phyloP scores from a whole-genome alignment of 2,888 invertebrate species.

The Netelia inedita region DNA sequence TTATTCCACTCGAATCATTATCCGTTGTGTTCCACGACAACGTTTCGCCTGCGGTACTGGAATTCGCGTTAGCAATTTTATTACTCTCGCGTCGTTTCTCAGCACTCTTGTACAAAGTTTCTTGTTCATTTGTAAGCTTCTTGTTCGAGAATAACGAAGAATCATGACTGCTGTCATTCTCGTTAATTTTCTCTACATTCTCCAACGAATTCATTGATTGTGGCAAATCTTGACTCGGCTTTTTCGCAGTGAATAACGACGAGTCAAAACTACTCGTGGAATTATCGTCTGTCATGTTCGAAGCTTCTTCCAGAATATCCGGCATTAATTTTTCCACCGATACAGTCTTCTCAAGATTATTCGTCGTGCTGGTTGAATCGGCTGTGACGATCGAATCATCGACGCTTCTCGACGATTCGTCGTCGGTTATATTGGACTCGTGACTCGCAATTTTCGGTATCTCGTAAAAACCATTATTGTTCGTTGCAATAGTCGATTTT shows the following conservation, averaged over 20 bases:
- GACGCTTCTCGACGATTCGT: conserved; percentile 75
- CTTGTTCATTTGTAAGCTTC: neutral
- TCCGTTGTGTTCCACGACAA: conserved; percentile 19
- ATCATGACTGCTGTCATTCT: conserved; percentile 44
- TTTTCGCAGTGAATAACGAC: conserved; percentile 39
- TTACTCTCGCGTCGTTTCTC: neutral
- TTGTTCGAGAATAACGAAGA: conserved; percentile 49
- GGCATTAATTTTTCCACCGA: conserved; percentile 9
- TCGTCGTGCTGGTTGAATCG: neutral
- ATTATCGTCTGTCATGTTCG: conserved; percentile 77
- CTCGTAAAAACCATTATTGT: conserved; percentile 58
- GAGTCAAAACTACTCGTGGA: conserved; percentile 68
- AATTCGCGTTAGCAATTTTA: neutral
- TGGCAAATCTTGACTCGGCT: conserved; percentile 14
- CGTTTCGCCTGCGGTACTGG: conserved; percentile 1
- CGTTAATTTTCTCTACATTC: conserved; percentile 33
- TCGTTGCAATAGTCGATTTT: conserved; percentile 33
- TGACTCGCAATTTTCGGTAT: conserved; percentile 37
- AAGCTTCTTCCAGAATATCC: conserved; percentile 52
- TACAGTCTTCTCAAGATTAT: conserved; percentile 24
- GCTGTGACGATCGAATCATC: conserved; percentile 54
- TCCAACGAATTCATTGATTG: conserved; percentile 2
- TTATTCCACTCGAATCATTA: neutral
- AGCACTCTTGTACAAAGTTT: neutral
- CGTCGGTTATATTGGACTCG: conserved; percentile 78